A percentile compares a stretch with the other conserved stretches of the same genome.
Evolutionary conservation across 2,797 vertebrate species (phyloP).

Genomic region (Meda fulgida): DNA sequence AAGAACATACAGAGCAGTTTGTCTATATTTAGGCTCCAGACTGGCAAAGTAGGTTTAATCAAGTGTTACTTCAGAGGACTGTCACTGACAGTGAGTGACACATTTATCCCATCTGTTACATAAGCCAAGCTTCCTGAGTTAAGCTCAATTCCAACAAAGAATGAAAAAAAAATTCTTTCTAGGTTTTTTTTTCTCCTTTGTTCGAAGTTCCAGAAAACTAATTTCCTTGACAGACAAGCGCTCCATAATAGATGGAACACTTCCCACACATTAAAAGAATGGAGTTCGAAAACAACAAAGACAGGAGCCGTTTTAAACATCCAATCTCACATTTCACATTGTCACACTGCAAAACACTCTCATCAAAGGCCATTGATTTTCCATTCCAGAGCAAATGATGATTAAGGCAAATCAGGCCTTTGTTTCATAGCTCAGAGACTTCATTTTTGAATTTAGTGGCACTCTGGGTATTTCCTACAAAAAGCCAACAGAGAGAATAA

Average conservation of each 20-base stretch:
- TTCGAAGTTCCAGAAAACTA: slow-evolving; percentile 67
- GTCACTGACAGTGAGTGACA: slow-evolving; percentile 78
- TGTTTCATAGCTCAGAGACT: slow-evolving; percentile 82
- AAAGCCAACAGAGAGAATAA: slow-evolving; percentile 71
- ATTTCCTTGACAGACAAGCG: slow-evolving; percentile 81
- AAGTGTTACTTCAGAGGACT: slow-evolving; percentile 68
- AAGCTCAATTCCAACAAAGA: slow-evolving; percentile 75
- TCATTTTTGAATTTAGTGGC: slow-evolving; percentile 80
- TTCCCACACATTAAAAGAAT: slow-evolving; percentile 77
- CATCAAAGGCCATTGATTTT: slow-evolving; percentile 87
- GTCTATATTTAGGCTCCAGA: slow-evolving; percentile 23
- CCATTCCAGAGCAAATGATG: slow-evolving; percentile 83
- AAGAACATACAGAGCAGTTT: slow-evolving; percentile 1
- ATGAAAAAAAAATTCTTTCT: slow-evolving; percentile 72
- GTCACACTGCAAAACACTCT: slow-evolving; percentile 82
- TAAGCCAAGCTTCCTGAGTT: slow-evolving; percentile 74
- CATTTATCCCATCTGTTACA: slow-evolving; percentile 78
- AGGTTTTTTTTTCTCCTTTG: slow-evolving; percentile 62
- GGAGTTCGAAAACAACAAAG: slow-evolving; percentile 76
- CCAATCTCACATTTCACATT: slow-evolving; percentile 80
- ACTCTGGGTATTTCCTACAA: slow-evolving; percentile 74
- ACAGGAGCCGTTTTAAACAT: slow-evolving; percentile 79
- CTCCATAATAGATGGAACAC: slow-evolving; percentile 78
- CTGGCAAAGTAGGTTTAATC: slow-evolving; percentile 35
- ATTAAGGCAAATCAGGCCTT: slow-evolving; percentile 83